These are phyloP conservation scores for Sardina pilchardus DNA, from an alignment of 2,113 vertebrate genomes.

Conservation along the genomic window DNA sequence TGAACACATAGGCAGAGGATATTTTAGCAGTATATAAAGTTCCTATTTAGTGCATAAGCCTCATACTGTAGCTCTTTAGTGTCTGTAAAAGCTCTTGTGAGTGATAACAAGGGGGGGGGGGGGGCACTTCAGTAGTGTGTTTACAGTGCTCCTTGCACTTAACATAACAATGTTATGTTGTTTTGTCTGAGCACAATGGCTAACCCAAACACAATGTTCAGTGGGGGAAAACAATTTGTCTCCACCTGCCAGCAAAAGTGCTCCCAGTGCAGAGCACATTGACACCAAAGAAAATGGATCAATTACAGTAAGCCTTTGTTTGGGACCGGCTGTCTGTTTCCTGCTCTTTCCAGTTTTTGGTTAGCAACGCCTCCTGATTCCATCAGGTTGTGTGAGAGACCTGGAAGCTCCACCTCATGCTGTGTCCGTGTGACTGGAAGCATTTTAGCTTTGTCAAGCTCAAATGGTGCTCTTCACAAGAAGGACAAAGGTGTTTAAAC, in stretches of 20 bases:
- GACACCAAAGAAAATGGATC: constrained; percentile 5
- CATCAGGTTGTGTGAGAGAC: background rate
- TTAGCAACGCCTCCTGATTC: background rate
- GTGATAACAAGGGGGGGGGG: background rate
- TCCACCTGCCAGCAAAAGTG: background rate
- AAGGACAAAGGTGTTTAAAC: too few relatives aligned
- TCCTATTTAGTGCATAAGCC: background rate
- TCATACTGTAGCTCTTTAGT: background rate
- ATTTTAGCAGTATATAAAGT: background rate
- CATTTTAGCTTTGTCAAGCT: background rate
- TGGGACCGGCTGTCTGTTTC: background rate
- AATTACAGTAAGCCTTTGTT: constrained; percentile 8
- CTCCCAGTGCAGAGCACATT: background rate
- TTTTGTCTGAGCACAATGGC: constrained; percentile 10
- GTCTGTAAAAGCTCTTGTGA: background rate
- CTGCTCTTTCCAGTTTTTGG: background rate
- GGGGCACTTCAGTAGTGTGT: background rate
- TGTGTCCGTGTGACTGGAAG: too few relatives aligned
- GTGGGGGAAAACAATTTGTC: background rate
- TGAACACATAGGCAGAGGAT: background rate
- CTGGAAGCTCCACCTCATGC: background rate
- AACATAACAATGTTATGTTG: background rate
- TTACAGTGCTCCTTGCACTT: background rate
- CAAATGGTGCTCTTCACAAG: too few relatives aligned
- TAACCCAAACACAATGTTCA: constrained; percentile 1